Percentiles rank a stretch among this genome's conserved stretches.
Evolutionary conservation across 2,888 invertebrate species (phyloP).

Genomic region (Philaethria dido): DNA sequence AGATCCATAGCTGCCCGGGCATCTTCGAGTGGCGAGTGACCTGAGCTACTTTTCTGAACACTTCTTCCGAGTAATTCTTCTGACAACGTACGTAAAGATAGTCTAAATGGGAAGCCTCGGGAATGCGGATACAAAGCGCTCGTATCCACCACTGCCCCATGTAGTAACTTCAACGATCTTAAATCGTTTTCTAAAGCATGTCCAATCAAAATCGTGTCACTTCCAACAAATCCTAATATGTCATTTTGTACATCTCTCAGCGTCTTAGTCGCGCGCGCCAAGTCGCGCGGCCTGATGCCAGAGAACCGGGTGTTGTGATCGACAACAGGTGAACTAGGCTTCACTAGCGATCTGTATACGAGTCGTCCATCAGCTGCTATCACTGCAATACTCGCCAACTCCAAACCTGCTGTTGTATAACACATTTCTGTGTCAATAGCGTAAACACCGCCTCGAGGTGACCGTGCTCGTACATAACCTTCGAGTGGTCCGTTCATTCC

Average conservation of each 20-base stretch:
- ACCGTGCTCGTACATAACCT: conserved; percentile 86
- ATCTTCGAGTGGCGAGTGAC: conserved; percentile 97
- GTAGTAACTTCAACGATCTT: conserved; percentile 92
- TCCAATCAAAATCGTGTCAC: conserved; percentile 95
- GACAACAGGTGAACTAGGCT: conserved; percentile 91
- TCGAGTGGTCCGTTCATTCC: conserved; percentile 90
- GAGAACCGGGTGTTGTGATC: conserved; percentile 98
- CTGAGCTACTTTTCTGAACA: conserved; percentile 88
- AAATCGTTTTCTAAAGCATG: conserved; percentile 98
- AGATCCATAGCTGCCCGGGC: conserved; percentile 95
- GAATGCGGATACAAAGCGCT: conserved; percentile 94
- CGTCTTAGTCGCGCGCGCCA: conserved; percentile 86
- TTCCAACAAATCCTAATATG: conserved; percentile 90
- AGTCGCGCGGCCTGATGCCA: conserved; percentile 89
- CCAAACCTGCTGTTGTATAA: conserved; percentile 93
- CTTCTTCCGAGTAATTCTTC: conserved; percentile 88
- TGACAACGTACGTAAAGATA: conserved; percentile 91
- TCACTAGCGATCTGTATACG: conserved; percentile 93
- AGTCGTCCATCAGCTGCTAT: conserved; percentile 88
- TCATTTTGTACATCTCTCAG: conserved; percentile 93
- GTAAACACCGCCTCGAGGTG: conserved; percentile 85
- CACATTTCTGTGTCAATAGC: conserved; percentile 99
- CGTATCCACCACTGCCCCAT: conserved; percentile 94
- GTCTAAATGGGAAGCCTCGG: conserved; percentile 91
- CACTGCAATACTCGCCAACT: conserved; percentile 94